These are phyloP conservation scores for Noctua fimbriata DNA, from an alignment of 2,888 invertebrate genomes.

Conservation along the genomic window DNA sequence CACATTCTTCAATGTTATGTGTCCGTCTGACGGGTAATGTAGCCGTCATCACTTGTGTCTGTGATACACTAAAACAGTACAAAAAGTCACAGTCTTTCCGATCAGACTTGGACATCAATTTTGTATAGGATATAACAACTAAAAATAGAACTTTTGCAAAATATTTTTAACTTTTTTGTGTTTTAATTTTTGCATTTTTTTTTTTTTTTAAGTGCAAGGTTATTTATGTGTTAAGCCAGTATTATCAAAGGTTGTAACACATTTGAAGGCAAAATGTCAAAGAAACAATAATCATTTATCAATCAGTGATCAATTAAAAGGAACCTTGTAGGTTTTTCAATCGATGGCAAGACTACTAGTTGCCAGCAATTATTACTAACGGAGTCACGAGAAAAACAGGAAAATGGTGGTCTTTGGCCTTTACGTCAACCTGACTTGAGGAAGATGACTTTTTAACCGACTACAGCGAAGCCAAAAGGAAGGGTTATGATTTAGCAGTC, in stretches of 20 bases:
- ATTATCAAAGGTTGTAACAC: not conserved
- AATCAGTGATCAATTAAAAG: constrained; percentile 53
- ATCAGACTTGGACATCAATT: no score
- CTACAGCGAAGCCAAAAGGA: no score
- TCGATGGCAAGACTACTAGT: constrained; percentile 2
- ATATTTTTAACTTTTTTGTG: no score
- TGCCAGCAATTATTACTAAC: constrained; percentile 13
- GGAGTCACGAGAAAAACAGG: constrained; percentile 42
- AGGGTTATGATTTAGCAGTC: no score
- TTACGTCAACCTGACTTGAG: constrained; percentile 5
- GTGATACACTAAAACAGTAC: not conserved
- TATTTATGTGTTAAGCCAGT: not conserved
- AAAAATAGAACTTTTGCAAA: no score
- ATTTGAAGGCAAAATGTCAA: constrained; percentile 29
- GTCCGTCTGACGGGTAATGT: not conserved
- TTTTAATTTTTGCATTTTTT: no score
- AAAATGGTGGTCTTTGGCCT: constrained; percentile 36
- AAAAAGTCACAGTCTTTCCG: not conserved
- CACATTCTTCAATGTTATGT: constrained; percentile 13
- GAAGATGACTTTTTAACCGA: not conserved
- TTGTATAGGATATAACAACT: no score
- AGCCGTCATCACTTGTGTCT: constrained; percentile 25
- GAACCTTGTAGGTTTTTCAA: constrained; percentile 58
- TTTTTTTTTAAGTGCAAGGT: no score
- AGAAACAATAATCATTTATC: constrained; percentile 36